Conservation (phyloP, 1,140 invertebrate genomes). For the Pachyrhynchus sulphureomaculatus region DNA sequence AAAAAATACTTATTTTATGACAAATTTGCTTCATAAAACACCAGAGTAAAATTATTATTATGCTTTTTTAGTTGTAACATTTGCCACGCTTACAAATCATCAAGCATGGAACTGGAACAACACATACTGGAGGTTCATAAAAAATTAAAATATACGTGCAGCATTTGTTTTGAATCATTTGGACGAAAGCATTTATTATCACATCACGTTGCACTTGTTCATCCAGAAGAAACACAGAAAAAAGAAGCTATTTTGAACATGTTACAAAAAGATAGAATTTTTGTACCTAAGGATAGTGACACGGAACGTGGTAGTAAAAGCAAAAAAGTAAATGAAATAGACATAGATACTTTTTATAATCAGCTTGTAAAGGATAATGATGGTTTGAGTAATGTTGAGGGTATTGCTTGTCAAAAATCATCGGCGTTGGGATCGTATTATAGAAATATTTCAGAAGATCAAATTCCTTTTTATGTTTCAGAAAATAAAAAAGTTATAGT, state of each 20-base stretch:
- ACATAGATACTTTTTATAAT: no score
- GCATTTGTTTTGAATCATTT: not conserved
- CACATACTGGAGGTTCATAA: not conserved
- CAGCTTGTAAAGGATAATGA: no score
- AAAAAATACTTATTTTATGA: not conserved
- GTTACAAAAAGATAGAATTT: no score
- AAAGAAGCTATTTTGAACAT: not conserved
- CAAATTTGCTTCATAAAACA: not conserved
- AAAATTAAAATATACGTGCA: slow-evolving; percentile 2
- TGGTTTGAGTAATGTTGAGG: no score
- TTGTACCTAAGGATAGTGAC: no score
- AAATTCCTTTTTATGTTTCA: no score
- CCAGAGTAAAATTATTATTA: not conserved
- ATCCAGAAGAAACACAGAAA: not conserved
- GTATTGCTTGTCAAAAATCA: no score
- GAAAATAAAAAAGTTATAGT: no score
- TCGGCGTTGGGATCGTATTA: no score
- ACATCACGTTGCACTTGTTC: not conserved
- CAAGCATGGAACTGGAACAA: not conserved
- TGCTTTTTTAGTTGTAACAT: slow-evolving; percentile 5
- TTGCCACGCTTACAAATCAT: slow-evolving; percentile 5
- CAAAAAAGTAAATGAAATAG: no score
- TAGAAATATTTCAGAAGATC: no score
- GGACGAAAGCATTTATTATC: not conserved
- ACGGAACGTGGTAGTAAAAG: no score